Evolutionary conservation across 1,140 invertebrate genomes (phyloP).

Genomic region (Euwallacea fornicatus): DNA sequence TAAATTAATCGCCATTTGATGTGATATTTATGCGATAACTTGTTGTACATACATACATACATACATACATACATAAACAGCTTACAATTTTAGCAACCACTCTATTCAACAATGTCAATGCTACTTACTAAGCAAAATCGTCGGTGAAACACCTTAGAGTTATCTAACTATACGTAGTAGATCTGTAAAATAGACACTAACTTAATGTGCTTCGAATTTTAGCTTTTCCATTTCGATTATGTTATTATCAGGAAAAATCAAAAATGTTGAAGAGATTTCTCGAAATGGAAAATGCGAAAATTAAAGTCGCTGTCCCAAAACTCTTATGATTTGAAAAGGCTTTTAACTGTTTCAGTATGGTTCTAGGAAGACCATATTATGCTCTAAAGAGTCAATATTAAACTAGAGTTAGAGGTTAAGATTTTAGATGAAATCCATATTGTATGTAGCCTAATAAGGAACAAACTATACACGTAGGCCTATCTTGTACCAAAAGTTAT

Average conservation of each 20-base stretch:
- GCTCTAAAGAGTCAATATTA: slow-evolving; percentile 53
- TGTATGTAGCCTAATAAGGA: slow-evolving; percentile 49
- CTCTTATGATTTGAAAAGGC: slow-evolving; percentile 43
- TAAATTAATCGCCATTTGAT: slow-evolving; percentile 50
- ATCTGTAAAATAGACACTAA: slow-evolving; percentile 19
- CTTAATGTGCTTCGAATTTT: slow-evolving; percentile 24
- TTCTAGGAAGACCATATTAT: slow-evolving; percentile 41
- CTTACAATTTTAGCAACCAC: slow-evolving; percentile 16
- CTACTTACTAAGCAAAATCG: neutral
- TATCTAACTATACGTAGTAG: neutral
- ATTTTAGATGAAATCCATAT: slow-evolving; percentile 47
- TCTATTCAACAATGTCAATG: neutral
- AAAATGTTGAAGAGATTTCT: neutral
- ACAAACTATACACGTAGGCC: slow-evolving; percentile 50
- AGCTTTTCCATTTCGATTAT: slow-evolving; percentile 5
- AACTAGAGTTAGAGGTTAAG: slow-evolving; percentile 47
- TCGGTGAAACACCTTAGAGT: neutral
- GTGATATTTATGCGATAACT: slow-evolving; percentile 45
- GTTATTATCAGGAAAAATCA: slow-evolving; percentile 6
- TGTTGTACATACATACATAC: slow-evolving; percentile 15
- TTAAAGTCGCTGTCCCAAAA: slow-evolving; percentile 35
- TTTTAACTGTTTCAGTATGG: slow-evolving; percentile 47
- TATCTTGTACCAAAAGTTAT: slow-evolving; percentile 50
- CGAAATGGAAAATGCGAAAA: slow-evolving; percentile 19
- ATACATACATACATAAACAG: slow-evolving; percentile 26